These are phyloP conservation scores for Etheostoma cragini DNA, from an alignment of 2,113 vertebrate genomes.

Conservation along the genomic window DNA sequence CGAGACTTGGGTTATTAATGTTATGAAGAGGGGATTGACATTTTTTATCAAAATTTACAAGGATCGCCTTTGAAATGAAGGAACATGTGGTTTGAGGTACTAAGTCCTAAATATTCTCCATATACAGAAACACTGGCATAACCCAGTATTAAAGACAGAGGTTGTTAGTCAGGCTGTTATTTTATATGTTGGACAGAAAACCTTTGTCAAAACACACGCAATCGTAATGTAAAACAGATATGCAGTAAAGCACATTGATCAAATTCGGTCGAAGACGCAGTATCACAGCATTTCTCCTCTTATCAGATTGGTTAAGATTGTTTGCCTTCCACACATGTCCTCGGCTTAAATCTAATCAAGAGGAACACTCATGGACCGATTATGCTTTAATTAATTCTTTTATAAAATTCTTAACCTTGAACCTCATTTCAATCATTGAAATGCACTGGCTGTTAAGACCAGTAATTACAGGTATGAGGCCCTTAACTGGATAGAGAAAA, in stretches of 20 bases:
- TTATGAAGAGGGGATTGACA: constrained; percentile 8
- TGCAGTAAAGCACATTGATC: background rate
- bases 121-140: constrained; percentile 21
- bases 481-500: constrained; percentile 36
- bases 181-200: constrained; percentile 22
- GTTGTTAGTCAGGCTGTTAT: constrained; percentile 31
- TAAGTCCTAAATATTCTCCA: constrained; percentile 4
- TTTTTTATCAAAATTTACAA: constrained; percentile 5
- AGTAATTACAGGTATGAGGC: constrained; percentile 50
- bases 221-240: background rate
- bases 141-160: background rate
- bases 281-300: background rate
- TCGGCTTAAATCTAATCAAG: constrained; percentile 40
- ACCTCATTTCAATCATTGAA: constrained; percentile 64
- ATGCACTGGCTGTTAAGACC: constrained; percentile 49
- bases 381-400: constrained; percentile 57
- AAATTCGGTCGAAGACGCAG: background rate
- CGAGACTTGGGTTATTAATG: constrained; percentile 3
- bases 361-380: constrained; percentile 13
- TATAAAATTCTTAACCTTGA: constrained; percentile 64
- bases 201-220: background rate
- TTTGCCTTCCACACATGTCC: background rate
- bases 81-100: constrained; percentile 45
- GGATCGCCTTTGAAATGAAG: constrained; percentile 15
- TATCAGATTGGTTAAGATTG: background rate